Evolutionary conservation across 2,113 vertebrate species (phyloP), one percentile per base, ranked within the genome.

Genomic region (Desmodus rotundus): DNA sequence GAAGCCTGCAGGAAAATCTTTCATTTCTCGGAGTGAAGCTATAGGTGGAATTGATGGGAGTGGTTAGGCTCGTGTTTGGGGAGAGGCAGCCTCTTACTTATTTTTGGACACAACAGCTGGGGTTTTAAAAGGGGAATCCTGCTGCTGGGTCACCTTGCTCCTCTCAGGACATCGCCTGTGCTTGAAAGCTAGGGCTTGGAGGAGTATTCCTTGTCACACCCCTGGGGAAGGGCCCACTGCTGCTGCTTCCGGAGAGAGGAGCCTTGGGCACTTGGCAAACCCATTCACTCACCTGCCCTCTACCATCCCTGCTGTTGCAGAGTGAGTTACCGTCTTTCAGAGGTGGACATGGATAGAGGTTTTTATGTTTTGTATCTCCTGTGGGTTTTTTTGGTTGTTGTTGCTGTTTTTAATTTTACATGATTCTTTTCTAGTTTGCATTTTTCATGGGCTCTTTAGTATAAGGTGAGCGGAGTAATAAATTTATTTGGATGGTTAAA

Each of bases 401-500:
- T 26, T 72, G 22, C 13, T 45, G 22, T 70, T 74, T 58, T 70
- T 15, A 82, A 56, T 65, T 15, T 67, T 26, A 22, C 43, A 33
- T 7, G 41, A 47, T 86, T 20, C 16, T 77, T 88, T 87, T 58
- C 76, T 76, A 72, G 58, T 88, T 84, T 72, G 45, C 33, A n/a
- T 89, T 83, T 92, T 45, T 36, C 61, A 7, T 63, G 43, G 41
- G 31, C 19, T 28, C 50, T 36, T 12, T 77, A 41, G 38, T 47
- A 28, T 68, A 74, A 86, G 12, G 43, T 31, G 52, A 95, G 72
- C 91, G 22, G 36, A 68, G 22, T 31, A 73, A 63, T 86, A 41
- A 63, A 52, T 90, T 33, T 93, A 77, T n/a, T 91, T 91, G 50
- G 15, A 36, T 94, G 33, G 73, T 84, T 95, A 93, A 77, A 83